phyloP scores from a whole-genome alignment of 2,797 vertebrate genomes.

The Sebastes hopkinsi region DNA sequence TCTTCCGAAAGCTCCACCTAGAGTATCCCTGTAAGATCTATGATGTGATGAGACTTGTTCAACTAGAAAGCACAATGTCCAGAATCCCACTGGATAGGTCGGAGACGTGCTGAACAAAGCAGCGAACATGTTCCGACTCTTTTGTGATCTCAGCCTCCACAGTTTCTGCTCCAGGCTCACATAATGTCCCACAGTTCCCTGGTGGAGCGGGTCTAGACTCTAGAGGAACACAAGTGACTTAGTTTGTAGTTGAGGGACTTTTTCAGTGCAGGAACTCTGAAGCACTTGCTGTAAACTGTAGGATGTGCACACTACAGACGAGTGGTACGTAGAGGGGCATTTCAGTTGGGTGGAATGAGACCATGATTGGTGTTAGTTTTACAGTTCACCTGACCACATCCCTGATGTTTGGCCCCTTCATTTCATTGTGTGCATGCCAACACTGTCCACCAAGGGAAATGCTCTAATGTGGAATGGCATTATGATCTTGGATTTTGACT shows the following conservation, averaged over 20 bases:
- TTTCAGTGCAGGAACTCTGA: slow-evolving; percentile 28
- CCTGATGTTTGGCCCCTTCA: slow-evolving; percentile 28
- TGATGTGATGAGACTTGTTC: too few relatives aligned
- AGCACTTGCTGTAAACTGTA: slow-evolving; percentile 61
- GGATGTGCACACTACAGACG: slow-evolving; percentile 46
- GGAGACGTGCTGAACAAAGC: not conserved
- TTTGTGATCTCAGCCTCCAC: slow-evolving; percentile 33
- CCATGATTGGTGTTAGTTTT: not conserved
- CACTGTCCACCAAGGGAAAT: slow-evolving; percentile 37
- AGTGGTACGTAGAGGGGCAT: slow-evolving; percentile 47
- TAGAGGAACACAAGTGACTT: not conserved
- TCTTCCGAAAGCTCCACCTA: too few relatives aligned
- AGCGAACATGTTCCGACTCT: not conserved
- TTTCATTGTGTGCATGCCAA: slow-evolving; percentile 45
- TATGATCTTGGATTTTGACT: slow-evolving; percentile 37
- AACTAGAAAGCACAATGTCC: too few relatives aligned
- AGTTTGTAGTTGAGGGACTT: slow-evolving; percentile 1
- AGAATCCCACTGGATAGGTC: not conserved
- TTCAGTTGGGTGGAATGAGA: slow-evolving; percentile 18
- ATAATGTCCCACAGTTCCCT: not conserved
- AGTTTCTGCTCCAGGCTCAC: slow-evolving; percentile 10
- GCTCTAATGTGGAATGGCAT: slow-evolving; percentile 41
- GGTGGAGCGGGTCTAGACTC: not conserved
- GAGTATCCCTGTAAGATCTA: too few relatives aligned
- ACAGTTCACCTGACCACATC: slow-evolving; percentile 5